These are phyloP conservation scores for Dolichoris vasculosae DNA, from an alignment of 1,140 invertebrate species.

Conservation along the genomic window DNA sequence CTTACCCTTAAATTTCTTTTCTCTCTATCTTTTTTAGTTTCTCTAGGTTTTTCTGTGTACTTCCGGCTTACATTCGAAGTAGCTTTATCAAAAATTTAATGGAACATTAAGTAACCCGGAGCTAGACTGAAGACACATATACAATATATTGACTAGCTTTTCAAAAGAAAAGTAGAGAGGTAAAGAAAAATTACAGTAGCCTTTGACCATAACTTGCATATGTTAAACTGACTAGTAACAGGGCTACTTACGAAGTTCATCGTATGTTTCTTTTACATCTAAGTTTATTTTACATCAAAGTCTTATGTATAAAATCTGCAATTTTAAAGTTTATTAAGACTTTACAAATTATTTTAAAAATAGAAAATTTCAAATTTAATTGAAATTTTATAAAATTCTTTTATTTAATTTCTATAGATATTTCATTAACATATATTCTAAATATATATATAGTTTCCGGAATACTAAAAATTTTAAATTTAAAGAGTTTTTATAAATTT, in stretches of 20 bases:
- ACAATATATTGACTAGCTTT: background rate
- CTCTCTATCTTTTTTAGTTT: conserved; percentile 1
- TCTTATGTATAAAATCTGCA: too few species aligned
- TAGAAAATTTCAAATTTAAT: too few species aligned
- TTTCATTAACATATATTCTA: too few species aligned
- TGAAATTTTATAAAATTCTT: too few species aligned
- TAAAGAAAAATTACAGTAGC: background rate
- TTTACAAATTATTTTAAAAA: too few species aligned
- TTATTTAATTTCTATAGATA: too few species aligned
- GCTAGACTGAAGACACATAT: background rate
- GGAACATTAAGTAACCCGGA: conserved; percentile 32
- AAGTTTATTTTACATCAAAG: too few species aligned
- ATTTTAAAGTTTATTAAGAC: too few species aligned
- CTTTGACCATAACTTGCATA: background rate
- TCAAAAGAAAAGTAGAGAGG: background rate
- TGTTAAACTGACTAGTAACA: background rate
- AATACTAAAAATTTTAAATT: too few species aligned
- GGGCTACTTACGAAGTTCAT: background rate
- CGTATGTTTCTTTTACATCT: background rate
- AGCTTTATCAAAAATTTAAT: conserved; percentile 51
- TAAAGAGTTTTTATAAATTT: too few species aligned
- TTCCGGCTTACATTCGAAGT: background rate
- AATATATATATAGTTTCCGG: too few species aligned
- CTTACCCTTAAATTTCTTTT: background rate
- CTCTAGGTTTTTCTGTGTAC: background rate